Evolutionary conservation across 1,140 invertebrate species (phyloP), one percentile per base, ranked within the genome.

Genomic region (Drosophila bipectinata): DNA sequence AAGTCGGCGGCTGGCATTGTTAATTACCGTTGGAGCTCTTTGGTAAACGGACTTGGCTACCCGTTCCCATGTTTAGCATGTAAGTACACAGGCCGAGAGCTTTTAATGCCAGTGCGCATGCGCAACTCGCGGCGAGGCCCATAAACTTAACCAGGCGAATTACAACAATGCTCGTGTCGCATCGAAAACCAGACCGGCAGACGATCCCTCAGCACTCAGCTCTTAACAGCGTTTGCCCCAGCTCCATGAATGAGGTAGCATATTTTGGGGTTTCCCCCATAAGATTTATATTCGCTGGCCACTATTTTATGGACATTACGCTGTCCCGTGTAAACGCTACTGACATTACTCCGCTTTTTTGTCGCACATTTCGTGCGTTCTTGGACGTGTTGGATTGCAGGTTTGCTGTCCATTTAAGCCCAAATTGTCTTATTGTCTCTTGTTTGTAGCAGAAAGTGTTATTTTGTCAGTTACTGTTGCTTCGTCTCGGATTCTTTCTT

Each of bases 1-100:
- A 88, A 88, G 83, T 88, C 83, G 77, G 79, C 83, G 77, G 79
- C 64, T 79, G 81, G 87, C 72, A 79, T 83, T 74, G 79, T 69
- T 87, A 88, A 87, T 87, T 87, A 77, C 83, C 72, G 60, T 75
- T 78, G 77, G 44, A 77, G 68, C 71, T 21, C 18, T 47, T 15
- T 18, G 44, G 44, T 47, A 12, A 54, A 63, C 56, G 45, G 66
- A 68, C 63, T 53, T 57, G 59, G 64, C 66, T 78, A 63, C 71
- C 57, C 68, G 66, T 85, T 77, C 82, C 82, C 82, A 85, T 78
- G 62, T 63, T 72, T 75, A 73, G 66, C 72, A 64, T 67, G 58
- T 75, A 56, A 63, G 71, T 73, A 55, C 69, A 63, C 30, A 37
- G 24, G 55, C 54, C 48, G 24, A 60, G 8, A 68, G 61, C 49